These are phyloP conservation scores for Periplaneta americana DNA, from an alignment of 1,140 invertebrate species.

Conservation along the genomic window DNA sequence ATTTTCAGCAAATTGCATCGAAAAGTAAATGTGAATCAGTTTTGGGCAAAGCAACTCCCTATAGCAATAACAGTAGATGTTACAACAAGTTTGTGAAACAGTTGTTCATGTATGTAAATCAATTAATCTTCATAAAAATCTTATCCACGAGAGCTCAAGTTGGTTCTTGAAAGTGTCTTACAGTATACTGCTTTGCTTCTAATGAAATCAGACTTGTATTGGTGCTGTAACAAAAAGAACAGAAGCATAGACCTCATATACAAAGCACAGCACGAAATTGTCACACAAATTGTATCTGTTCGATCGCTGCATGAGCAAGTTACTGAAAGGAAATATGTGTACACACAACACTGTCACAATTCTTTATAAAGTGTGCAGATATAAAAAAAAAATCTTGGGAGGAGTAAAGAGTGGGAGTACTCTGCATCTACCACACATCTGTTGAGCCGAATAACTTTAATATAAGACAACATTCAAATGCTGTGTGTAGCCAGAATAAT, in stretches of 20 bases:
- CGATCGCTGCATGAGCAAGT: background rate
- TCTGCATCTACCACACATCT: background rate
- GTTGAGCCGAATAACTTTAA: background rate
- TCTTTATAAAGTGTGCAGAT: background rate
- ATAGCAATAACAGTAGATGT: too few species aligned
- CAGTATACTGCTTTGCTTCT: too few species aligned
- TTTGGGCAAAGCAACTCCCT: too few species aligned
- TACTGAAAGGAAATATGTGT: background rate
- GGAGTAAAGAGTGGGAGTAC: background rate
- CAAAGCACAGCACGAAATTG: background rate
- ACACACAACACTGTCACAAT: background rate
- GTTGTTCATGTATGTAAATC: too few species aligned
- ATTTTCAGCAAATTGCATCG: too few species aligned
- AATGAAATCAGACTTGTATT: too few species aligned
- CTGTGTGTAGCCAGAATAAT: background rate
- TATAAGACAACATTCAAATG: background rate
- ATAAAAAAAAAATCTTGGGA: background rate
- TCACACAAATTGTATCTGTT: background rate
- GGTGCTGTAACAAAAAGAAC: too few species aligned
- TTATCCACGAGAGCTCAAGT: too few species aligned
- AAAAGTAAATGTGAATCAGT: too few species aligned
- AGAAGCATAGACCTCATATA: background rate
- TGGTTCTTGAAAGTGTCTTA: too few species aligned
- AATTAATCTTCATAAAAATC: too few species aligned
- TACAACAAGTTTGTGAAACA: too few species aligned